Evolutionary conservation across 2,888 invertebrate genomes (phyloP).

Genomic region (Theodoxus fluviatilis): DNA sequence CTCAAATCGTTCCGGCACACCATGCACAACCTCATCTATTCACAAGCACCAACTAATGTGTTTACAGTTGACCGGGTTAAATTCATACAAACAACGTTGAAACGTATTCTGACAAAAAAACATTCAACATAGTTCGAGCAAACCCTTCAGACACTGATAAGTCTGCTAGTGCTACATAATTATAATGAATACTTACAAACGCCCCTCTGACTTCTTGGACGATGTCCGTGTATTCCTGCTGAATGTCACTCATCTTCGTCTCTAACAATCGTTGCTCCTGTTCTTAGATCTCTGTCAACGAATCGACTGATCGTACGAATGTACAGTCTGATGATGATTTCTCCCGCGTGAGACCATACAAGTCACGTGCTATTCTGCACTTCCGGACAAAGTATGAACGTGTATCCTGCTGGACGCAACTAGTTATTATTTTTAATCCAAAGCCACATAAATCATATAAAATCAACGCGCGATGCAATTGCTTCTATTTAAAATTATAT

Average conservation of each 20-base stretch:
- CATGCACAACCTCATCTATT: too few relatives aligned
- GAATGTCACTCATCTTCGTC: constrained; percentile 73
- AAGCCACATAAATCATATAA: too few relatives aligned
- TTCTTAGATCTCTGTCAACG: background rate
- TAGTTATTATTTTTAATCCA: too few relatives aligned
- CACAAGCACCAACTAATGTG: too few relatives aligned
- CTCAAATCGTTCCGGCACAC: too few relatives aligned
- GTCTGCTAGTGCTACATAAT: background rate
- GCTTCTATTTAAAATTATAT: too few relatives aligned
- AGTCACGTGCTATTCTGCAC: background rate
- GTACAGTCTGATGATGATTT: background rate
- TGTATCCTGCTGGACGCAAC: too few relatives aligned
- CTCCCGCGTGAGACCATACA: background rate
- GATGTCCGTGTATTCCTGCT: constrained; percentile 82
- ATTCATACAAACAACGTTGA: background rate
- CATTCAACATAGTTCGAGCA: background rate
- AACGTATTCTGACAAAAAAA: background rate
- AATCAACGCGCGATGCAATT: too few relatives aligned
- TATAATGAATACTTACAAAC: constrained; percentile 70
- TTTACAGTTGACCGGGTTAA: too few relatives aligned
- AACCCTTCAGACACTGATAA: background rate
- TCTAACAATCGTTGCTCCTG: too few relatives aligned
- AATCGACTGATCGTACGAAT: background rate
- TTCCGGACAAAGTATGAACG: too few relatives aligned
- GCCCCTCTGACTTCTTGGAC: constrained; percentile 67